Evolutionary conservation across 2,113 vertebrate species (phyloP).

Genomic region (Sclerurus mexicanus): DNA sequence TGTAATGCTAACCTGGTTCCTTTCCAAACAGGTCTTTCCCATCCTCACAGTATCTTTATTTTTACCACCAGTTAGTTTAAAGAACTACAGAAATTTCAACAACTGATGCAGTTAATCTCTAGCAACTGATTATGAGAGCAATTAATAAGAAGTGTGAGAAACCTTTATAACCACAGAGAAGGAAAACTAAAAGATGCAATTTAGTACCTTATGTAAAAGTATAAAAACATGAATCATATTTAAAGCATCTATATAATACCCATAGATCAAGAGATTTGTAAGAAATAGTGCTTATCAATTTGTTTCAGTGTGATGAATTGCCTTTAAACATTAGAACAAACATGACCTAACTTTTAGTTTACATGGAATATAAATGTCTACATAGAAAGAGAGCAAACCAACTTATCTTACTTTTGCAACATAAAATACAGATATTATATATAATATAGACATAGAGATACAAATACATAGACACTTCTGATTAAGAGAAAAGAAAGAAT

Average conservation of each 20-base stretch:
- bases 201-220: slow-evolving; percentile 16
- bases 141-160: neutral
- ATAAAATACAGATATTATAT: no score
- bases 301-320: neutral
- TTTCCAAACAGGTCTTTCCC: neutral
- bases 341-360: neutral
- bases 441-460: neutral
- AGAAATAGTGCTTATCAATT: neutral
- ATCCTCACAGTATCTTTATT: neutral
- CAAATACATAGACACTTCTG: neutral
- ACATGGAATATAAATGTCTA: neutral
- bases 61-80: neutral
- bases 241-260: slow-evolving; percentile 1
- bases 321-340: neutral
- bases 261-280: neutral
- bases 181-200: slow-evolving; percentile 17
- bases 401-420: neutral
- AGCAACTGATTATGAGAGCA: neutral
- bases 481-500: neutral
- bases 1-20: neutral
- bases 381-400: neutral
- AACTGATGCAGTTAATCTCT: neutral
- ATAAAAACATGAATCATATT: neutral
- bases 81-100: slow-evolving; percentile 1
- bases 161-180: neutral